Evolutionary conservation across 2,797 vertebrate species (phyloP), one percentile per base, ranked within the genome.

Genomic region (Darevskia mixta): DNA sequence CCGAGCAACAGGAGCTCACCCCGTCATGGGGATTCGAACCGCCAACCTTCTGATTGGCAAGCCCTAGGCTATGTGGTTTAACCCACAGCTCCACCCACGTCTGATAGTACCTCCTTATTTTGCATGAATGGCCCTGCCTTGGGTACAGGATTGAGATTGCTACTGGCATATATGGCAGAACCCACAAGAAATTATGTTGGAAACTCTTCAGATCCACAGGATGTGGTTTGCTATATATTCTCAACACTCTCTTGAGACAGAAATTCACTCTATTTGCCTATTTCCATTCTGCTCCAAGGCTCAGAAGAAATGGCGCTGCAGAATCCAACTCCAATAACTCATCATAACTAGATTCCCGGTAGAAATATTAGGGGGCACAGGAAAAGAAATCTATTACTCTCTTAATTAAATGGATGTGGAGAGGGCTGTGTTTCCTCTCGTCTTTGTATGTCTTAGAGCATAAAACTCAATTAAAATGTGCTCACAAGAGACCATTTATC

Each of bases 381-480:
- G 88, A 75, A 81, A 67, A 69, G 72, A 87, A 91, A 93, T 93
- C 93, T 94, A 94, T 95, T 94, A 91, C 69, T 71, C 67, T 23
- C 88, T 55, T 91, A 91, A 95, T 95, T 94, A 94, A 92, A 90
- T 0, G 66, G 69, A 87, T 85, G 71, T 80, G 82, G 79, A 73
- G 73, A 86, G 5, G 88, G 89, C 67, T 81, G 85, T 73, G 71
- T 90, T 93, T 87, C 88, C 91, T 38, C 80, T 84, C 86, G 84
- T 83, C 90, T 82, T 80, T 67, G 18, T 38, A 7, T 64, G 85
- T 89, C 92, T 79, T 87, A 83, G 58, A 83, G 92, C 72, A 0
- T 20, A 81, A 88, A 93, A 92, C 91, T 92, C 94, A 91, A 95
- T 95, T 95, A 93, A 89, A 91, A 72, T 15, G 67, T 78, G 75